Percentiles rank a stretch among this genome's conserved stretches.
Evolutionary conservation across 2,113 vertebrate species (phyloP).

Genomic region (Rhinichthys klamathensis): DNA sequence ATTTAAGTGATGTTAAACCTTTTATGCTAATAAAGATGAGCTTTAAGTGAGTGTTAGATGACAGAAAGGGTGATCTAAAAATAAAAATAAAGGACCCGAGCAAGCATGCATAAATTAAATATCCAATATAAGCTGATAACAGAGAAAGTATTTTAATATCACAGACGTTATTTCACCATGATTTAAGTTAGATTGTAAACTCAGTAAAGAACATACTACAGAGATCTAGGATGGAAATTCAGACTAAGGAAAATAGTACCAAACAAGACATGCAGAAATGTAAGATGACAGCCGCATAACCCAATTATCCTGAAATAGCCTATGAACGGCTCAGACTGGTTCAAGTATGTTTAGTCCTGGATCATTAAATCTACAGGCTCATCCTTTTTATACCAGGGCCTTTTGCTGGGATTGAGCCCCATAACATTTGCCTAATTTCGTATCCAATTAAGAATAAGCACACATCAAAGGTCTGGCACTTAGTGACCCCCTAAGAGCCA

Average conservation of each 20-base stretch:
- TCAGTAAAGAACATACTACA: background rate
- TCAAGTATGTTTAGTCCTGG: conserved; percentile 16
- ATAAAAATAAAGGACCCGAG: background rate
- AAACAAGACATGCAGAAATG: conserved; percentile 10
- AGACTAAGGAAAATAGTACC: background rate
- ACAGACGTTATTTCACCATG: background rate
- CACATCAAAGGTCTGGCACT: conserved; percentile 35
- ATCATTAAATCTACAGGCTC: conserved; percentile 28
- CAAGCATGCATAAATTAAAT: background rate
- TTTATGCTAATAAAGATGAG: background rate
- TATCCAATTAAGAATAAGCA: conserved; percentile 44
- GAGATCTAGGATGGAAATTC: background rate
- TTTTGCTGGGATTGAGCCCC: conserved; percentile 20
- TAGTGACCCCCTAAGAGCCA: conserved; percentile 6
- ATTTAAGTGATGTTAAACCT: background rate
- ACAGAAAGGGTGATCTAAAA: background rate
- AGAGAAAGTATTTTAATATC: background rate
- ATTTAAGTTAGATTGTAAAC: background rate
- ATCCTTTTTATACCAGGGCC: conserved; percentile 5
- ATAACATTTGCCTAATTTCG: conserved; percentile 35
- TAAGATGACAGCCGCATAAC: background rate
- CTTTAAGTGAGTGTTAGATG: background rate
- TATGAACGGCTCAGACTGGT: background rate
- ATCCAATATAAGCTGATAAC: background rate
- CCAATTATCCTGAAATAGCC: conserved; percentile 28